Conservation (phyloP, 2,113 vertebrate species). For the Ciconia maguari region DNA sequence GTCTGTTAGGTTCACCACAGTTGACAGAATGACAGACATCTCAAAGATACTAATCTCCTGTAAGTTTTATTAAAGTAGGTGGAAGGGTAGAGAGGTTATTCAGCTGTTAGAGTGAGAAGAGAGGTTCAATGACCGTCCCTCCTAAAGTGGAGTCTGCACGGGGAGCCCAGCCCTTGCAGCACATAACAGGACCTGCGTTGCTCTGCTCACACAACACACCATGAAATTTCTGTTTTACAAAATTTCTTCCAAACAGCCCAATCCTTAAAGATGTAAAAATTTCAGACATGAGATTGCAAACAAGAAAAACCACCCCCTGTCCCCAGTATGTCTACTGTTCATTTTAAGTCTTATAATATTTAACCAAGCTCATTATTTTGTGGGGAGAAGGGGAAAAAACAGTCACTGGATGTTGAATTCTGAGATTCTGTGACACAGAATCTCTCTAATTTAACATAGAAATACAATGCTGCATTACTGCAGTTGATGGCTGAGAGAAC, state of each 20-base stretch:
- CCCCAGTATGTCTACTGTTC: rapidly evolving
- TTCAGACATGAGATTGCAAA: not conserved
- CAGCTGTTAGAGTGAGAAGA: not conserved
- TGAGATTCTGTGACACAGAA: not conserved
- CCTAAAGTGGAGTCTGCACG: not conserved
- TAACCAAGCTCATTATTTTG: not conserved
- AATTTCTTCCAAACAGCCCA: not conserved
- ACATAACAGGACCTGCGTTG: rapidly evolving
- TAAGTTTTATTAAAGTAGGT: not conserved
- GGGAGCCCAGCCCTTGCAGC: not conserved
- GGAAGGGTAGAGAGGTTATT: not conserved
- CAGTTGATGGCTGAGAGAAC: not conserved
- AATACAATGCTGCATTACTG: not conserved
- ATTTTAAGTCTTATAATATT: not conserved
- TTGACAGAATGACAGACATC: not conserved
- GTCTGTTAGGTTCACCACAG: not conserved
- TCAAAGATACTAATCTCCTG: not conserved
- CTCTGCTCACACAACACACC: not conserved
- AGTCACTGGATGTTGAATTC: not conserved
- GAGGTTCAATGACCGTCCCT: not conserved
- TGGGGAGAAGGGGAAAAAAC: not conserved
- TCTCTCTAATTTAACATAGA: not conserved
- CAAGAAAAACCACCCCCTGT: not conserved
- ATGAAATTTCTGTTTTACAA: not conserved
- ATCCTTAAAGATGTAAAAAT: not conserved